Evolutionary conservation across 2,113 vertebrate species (phyloP), one percentile per base, ranked within the genome.

Genomic region (Proteles cristata): DNA sequence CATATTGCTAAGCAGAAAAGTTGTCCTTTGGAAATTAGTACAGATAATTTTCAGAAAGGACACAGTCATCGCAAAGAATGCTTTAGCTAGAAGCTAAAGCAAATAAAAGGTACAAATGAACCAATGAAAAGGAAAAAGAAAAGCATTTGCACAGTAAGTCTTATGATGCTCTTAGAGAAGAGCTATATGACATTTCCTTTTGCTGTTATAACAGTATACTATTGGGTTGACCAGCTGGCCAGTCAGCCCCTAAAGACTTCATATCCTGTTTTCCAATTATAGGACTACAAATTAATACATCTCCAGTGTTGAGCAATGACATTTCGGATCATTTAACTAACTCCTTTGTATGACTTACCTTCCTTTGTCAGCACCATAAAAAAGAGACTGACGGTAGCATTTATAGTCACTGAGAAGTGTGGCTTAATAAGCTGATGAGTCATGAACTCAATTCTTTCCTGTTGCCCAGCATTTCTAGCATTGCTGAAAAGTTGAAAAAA

Each of bases 281-380:
- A 92, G 71, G 61, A 61, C 79, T 88, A 94, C 77, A 79, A 90
- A 92, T 97, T 86, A 96, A 95, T 95, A 85, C 55, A 85, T 96
- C 84, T 84, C 71, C 71, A 45, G 76, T 68, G 61, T 88, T 97
- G 77, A 61, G 66, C 87, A 94, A 95, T 96, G 97, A 93, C 77
- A 96, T 98, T 97, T 97, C 94, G 90, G 80, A 43, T 97, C 97
- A 98, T 97, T 98, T 97, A 97, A 96, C 97, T 97, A 97, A 97
- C 96, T 96, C 50, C 83, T 88, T 95, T 80, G 85, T 71, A 69
- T 68, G 96, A 90, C 88, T 94, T 97, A 74, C 89, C 66, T 82
- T 97, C 39, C 73, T 94, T 97, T 97, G 94, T 97, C 94, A 96
- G 53, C 11, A 91, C 31, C 84, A 95, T 98, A 97, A 98, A 98